phyloP scores from a whole-genome alignment of 2,888 invertebrate genomes.

The Epirrita christyi region DNA sequence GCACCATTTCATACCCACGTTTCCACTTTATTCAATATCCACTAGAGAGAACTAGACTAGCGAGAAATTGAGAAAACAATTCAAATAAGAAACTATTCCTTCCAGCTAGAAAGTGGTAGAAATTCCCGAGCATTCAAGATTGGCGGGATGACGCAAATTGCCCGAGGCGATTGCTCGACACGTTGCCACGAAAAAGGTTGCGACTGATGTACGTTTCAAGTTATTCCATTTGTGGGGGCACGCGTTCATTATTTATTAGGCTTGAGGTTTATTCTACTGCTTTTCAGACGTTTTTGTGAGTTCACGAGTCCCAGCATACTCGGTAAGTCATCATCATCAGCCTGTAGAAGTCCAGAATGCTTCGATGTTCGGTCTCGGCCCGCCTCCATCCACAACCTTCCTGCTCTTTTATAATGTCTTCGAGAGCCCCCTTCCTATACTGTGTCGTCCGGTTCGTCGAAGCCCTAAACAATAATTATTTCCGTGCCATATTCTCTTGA shows the following conservation, averaged over 20 bases:
- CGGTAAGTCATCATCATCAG: too few relatives aligned
- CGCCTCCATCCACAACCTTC: too few relatives aligned
- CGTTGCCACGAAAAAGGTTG: conserved; percentile 48
- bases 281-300: background rate
- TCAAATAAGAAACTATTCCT: conserved; percentile 37
- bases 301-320: background rate
- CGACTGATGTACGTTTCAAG: conserved; percentile 21
- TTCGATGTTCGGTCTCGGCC: too few relatives aligned
- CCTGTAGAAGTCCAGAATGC: too few relatives aligned
- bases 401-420: too few relatives aligned
- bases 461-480: background rate
- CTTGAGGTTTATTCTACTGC: background rate
- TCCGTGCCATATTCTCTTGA: background rate
- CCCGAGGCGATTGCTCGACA: conserved; percentile 51
- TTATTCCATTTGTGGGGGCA: conserved; percentile 24
- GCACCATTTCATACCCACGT: too few relatives aligned
- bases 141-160: conserved; percentile 47
- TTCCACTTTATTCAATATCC: conserved; percentile 9
- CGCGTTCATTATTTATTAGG: conserved; percentile 9
- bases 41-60: conserved; percentile 13
- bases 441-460: too few relatives aligned
- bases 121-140: conserved; percentile 36
- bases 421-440: too few relatives aligned
- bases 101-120: conserved; percentile 34
- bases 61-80: background rate